Conservation (phyloP, 2,113 vertebrate species). For the Tetrax tetrax region DNA sequence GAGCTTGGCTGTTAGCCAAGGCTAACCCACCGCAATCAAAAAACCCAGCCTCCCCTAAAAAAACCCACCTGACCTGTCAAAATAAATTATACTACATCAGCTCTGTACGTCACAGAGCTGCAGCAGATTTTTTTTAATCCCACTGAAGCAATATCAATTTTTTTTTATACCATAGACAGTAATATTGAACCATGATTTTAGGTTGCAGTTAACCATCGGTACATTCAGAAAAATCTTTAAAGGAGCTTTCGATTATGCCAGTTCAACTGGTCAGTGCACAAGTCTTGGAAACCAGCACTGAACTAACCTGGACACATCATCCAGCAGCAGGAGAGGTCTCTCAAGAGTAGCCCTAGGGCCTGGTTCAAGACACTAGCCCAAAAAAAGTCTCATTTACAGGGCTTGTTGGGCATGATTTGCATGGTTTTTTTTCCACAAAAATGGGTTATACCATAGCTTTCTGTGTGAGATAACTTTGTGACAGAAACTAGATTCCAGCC, state of each 20-base stretch:
- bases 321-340: not conserved
- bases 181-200: accelerated
- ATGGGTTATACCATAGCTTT: not conserved
- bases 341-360: not conserved
- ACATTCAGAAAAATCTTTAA: not conserved
- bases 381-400: not conserved
- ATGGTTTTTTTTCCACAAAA: not conserved
- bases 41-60: not conserved
- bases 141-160: not conserved
- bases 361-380: not conserved
- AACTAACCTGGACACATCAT: not conserved
- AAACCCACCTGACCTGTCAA: not conserved
- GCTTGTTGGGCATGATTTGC: not conserved
- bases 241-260: not conserved
- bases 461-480: not conserved
- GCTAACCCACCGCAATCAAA: not conserved
- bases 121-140: not conserved
- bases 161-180: too few relatives aligned
- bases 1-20: not conserved
- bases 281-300: not conserved
- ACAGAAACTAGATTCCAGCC: not conserved
- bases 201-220: not conserved
- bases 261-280: not conserved
- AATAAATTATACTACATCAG: not conserved
- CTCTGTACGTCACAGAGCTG: not conserved